Base-by-base conservation (phyloP, 1,140 invertebrate species). In the Drosophila gunungcola region DNA sequence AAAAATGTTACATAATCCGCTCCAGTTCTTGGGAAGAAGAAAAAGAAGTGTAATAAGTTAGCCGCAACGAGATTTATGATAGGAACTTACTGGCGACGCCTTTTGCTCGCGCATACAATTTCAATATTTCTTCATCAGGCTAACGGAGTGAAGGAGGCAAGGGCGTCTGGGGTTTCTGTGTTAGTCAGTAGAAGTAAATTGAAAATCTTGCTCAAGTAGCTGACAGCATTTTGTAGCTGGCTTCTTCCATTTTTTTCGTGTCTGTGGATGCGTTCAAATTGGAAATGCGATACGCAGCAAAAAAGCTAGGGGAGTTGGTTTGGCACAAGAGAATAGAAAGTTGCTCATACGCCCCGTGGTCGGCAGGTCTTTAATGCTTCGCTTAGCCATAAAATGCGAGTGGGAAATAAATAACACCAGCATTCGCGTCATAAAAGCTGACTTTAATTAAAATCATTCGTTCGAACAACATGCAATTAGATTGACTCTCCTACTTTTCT, bases 141-240 rank as follows among this genome's bases (percentile, higher is more conserved):
- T 68, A 63, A 74, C 63, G 27, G 63, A 64, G 52, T 29, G n/a
- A 48, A 3, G 32, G 36, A 38, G 39, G 13, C 43, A 51, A 74
- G 42, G 41, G 4, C 27, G 52, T 45, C 42, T 34, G 48, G 29
- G 16, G 41, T 41, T 60, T 52, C 53, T 10, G 42, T 10, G 42
- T 52, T 36, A 32, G 27, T 21, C 49, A 51, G 58, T 34, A 61
- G 49, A 55, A 58, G 83, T 63, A 89, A 88, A 88, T 86, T 86
- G 84, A 86, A 88, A 86, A 76, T 86, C 84, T 83, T 88, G 75
- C 64, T 88, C 82, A 68, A 82, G 82, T 88, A 57, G 68, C 73
- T 61, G 74, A 81, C 77, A 73, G 65, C 80, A 27, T 51, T 58
- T 67, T 68, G 38, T 60, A 42, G 29, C 41, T 54, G 34, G 34